Evolutionary conservation across 2,797 vertebrate genomes (phyloP).

Genomic region (Lacerta viridis): DNA sequence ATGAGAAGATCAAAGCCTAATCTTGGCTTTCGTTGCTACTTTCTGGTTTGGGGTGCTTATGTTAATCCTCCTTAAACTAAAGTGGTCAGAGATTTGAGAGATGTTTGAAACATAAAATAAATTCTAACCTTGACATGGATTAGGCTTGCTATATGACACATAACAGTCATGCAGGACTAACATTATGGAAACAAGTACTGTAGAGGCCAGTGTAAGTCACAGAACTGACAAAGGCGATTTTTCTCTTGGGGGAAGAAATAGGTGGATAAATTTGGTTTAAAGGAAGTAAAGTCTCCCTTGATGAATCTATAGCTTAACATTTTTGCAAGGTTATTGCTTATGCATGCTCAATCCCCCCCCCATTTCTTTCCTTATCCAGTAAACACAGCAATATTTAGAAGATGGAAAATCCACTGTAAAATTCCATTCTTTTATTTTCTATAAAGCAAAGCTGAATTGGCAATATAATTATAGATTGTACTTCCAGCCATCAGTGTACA

Average conservation of each 20-base stretch:
- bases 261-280: conserved; percentile 59
- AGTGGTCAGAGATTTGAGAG: conserved; percentile 72
- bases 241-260: conserved; percentile 53
- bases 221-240: conserved; percentile 65
- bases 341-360: neutral
- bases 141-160: conserved; percentile 68
- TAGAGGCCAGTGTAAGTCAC: conserved; percentile 53
- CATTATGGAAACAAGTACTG: conserved; percentile 57
- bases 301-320: conserved; percentile 59
- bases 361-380: neutral
- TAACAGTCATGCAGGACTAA: conserved; percentile 68
- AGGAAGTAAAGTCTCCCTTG: conserved; percentile 51
- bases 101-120: conserved; percentile 73
- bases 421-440: conserved; percentile 29
- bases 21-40: conserved; percentile 71
- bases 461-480: conserved; percentile 46
- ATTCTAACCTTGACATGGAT: conserved; percentile 73
- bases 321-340: conserved; percentile 64
- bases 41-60: conserved; percentile 70
- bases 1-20: conserved; percentile 75
- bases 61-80: conserved; percentile 70
- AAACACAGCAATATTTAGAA: conserved; percentile 51
- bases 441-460: conserved; percentile 52
- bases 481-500: conserved; percentile 31
- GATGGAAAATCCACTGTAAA: conserved; percentile 43